phyloP scores from a whole-genome alignment of 2,888 invertebrate genomes.

The Corbicula japonica region DNA sequence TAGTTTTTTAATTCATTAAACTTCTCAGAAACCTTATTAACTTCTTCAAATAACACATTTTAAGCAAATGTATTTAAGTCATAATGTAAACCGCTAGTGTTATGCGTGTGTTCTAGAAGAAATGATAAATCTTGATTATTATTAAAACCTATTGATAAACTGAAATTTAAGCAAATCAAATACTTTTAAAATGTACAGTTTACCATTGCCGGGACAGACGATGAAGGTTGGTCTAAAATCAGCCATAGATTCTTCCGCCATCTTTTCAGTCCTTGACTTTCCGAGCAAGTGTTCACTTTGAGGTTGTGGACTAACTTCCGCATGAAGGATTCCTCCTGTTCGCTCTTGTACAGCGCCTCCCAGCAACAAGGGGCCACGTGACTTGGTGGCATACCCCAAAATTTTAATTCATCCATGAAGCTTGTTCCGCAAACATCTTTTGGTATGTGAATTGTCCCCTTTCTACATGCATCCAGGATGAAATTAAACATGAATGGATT shows the following conservation, averaged over 20 bases:
- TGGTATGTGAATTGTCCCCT: neutral
- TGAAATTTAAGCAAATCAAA: no score
- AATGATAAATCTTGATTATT: no score
- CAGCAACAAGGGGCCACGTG: slow-evolving; percentile 19
- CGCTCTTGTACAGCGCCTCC: slow-evolving; percentile 20
- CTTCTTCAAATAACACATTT: no score
- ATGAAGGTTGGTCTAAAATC: neutral
- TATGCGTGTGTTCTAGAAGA: no score
- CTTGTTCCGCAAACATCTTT: slow-evolving; percentile 7
- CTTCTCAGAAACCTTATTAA: no score
- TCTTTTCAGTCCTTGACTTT: no score
- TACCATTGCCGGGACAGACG: slow-evolving; percentile 5
- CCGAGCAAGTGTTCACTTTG: no score
- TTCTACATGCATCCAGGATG: slow-evolving; percentile 7
- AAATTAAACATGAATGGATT: neutral
- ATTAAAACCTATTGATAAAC: no score
- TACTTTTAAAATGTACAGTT: no score
- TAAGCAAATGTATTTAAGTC: no score
- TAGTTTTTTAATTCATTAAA: no score
- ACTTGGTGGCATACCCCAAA: neutral
- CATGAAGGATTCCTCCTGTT: neutral
- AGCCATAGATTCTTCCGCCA: neutral
- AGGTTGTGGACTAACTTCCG: neutral
- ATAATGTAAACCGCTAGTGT: no score
- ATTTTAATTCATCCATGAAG: slow-evolving; percentile 2